phyloP scores from a whole-genome alignment of 2,113 vertebrate genomes.

The Phasianus colchicus region DNA sequence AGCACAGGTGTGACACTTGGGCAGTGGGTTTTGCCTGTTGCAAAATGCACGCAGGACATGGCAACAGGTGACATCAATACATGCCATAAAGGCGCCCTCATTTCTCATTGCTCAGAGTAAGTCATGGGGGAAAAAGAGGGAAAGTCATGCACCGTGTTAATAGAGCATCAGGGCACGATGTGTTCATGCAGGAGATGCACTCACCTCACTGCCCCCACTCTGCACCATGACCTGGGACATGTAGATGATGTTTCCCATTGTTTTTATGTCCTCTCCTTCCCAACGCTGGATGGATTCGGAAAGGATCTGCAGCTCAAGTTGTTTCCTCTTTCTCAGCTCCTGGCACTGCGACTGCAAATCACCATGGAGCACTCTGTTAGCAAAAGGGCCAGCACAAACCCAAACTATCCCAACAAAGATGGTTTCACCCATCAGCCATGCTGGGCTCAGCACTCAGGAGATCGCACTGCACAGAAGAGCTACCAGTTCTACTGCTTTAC shows the following conservation, averaged over 20 bases:
- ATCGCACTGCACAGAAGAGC: neutral
- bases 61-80: neutral
- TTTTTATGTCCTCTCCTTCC: constrained; percentile 96
- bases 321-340: constrained; percentile 94
- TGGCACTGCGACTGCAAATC: constrained; percentile 88
- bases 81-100: neutral
- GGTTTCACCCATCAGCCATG: neutral
- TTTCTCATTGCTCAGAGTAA: constrained; percentile 29
- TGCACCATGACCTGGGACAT: constrained; percentile 94
- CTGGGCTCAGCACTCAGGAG: neutral
- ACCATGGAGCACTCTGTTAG: neutral
- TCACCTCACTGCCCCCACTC: constrained; percentile 89
- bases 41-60: neutral
- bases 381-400: neutral
- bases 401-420: neutral
- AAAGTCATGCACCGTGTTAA: neutral
- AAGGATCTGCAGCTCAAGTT: constrained; percentile 95
- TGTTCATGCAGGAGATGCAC: neutral
- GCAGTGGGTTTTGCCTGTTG: neutral
- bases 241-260: constrained; percentile 89
- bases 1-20: neutral
- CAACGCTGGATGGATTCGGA: constrained; percentile 93
- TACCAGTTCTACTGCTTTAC: neutral
- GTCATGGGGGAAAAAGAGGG: neutral
- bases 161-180: rapidly evolving